Conservation (phyloP, 2,113 vertebrate genomes). For the Chaetodon trifascialis region DNA sequence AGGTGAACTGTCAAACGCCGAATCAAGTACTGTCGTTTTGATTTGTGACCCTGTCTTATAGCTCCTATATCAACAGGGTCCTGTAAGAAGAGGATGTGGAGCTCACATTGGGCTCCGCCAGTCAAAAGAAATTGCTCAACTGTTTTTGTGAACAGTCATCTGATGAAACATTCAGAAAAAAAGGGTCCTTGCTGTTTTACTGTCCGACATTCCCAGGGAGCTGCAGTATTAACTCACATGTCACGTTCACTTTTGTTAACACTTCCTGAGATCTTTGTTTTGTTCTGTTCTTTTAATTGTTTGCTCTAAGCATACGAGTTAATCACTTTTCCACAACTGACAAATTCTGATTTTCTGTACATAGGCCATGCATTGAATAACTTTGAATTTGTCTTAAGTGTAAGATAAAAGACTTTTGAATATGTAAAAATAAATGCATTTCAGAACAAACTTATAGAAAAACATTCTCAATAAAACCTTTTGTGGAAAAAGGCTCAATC, state of each 20-base stretch:
- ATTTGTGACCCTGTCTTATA: conserved; percentile 20
- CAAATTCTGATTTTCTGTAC: conserved; percentile 67
- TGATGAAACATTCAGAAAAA: conserved; percentile 17
- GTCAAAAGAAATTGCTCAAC: conserved; percentile 13
- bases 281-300: conserved; percentile 50
- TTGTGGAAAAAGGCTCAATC: conserved; percentile 46
- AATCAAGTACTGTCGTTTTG: conserved; percentile 50
- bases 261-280: conserved; percentile 15
- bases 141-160: conserved; percentile 30
- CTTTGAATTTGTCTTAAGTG: conserved; percentile 69
- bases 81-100: conserved; percentile 38
- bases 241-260: conserved; percentile 47
- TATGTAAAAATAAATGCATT: conserved; percentile 73
- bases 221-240: conserved; percentile 70
- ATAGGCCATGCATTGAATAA: conserved; percentile 70
- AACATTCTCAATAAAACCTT: conserved; percentile 71
- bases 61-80: conserved; percentile 25
- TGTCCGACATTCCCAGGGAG: conserved; percentile 57
- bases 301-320: conserved; percentile 23
- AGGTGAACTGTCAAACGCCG: conserved; percentile 33
- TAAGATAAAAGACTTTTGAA: conserved; percentile 76
- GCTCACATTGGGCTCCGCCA: conserved; percentile 57
- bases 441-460: conserved; percentile 76
- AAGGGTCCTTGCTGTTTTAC: conserved; percentile 21
- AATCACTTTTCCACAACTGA: conserved; percentile 39